phyloP scores from a whole-genome alignment of 2,113 vertebrate species.

The Oreochromis tanganicae region DNA sequence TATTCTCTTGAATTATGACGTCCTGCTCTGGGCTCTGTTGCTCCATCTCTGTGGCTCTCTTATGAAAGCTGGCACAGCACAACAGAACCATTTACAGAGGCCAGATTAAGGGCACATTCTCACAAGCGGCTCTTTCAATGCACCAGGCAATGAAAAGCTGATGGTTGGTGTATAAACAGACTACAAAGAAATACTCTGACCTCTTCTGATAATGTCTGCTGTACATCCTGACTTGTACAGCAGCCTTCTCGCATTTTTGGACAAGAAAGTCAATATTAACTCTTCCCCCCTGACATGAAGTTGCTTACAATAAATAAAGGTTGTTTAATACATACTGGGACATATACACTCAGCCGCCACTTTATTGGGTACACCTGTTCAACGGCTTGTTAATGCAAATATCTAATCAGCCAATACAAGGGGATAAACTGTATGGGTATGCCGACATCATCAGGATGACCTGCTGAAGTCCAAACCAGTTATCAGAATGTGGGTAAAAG shows the following conservation, averaged over 20 bases:
- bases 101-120: conserved; percentile 44
- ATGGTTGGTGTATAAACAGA: neutral
- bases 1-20: conserved; percentile 73
- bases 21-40: conserved; percentile 37
- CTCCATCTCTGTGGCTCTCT: conserved; percentile 35
- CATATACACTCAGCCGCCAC: neutral
- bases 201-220: neutral
- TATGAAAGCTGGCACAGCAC: conserved; percentile 51
- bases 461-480: neutral
- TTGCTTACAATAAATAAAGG: neutral
- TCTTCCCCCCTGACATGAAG: neutral
- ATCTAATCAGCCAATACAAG: neutral
- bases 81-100: conserved; percentile 49
- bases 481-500: neutral
- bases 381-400: neutral
- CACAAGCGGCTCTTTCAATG: conserved; percentile 1
- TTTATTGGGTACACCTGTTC: neutral
- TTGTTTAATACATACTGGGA: neutral
- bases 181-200: neutral
- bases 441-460: neutral
- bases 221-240: neutral
- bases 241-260: neutral
- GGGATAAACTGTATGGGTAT: fast-evolving
- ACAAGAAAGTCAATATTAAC: neutral
- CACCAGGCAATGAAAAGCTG: neutral